phyloP scores from a whole-genome alignment of 2,888 invertebrate species.

The Netelia virgata region DNA sequence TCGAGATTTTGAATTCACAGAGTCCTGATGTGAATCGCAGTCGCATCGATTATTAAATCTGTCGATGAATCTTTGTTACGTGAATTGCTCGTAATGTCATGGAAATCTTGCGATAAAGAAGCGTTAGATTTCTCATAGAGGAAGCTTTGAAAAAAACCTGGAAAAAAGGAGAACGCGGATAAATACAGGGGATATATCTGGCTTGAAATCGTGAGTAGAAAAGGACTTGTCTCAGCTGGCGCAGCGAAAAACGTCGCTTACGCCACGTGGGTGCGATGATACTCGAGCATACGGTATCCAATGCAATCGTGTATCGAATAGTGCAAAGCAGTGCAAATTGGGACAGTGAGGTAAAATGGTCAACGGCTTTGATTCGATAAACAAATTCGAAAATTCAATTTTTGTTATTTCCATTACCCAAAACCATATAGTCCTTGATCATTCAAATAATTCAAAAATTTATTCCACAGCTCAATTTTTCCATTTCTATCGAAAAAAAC shows the following conservation, averaged over 20 bases:
- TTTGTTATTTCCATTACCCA: background rate
- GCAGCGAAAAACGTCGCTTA: conserved; percentile 23
- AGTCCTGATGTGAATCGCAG: too few species aligned
- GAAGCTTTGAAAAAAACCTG: background rate
- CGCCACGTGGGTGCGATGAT: conserved; percentile 30
- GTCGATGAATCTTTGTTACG: too few species aligned
- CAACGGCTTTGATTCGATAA: background rate
- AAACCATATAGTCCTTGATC: too few species aligned
- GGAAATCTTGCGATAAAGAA: background rate
- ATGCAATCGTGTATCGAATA: background rate
- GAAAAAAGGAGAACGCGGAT: background rate
- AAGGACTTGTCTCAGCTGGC: conserved; percentile 11
- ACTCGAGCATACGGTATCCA: background rate
- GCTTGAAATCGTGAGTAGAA: background rate
- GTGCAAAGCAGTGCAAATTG: background rate
- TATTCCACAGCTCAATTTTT: too few species aligned
- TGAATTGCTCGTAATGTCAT: too few species aligned
- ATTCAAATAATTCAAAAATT: too few species aligned
- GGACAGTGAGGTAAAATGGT: background rate
- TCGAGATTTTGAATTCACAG: too few species aligned
- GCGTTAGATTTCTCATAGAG: background rate
- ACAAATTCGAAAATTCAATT: background rate
- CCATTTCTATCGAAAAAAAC: too few species aligned
- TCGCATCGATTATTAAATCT: too few species aligned
- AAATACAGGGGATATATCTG: background rate